phyloP scores from a whole-genome alignment of 2,888 invertebrate genomes.

The Hirtodrosophila cameraria region DNA sequence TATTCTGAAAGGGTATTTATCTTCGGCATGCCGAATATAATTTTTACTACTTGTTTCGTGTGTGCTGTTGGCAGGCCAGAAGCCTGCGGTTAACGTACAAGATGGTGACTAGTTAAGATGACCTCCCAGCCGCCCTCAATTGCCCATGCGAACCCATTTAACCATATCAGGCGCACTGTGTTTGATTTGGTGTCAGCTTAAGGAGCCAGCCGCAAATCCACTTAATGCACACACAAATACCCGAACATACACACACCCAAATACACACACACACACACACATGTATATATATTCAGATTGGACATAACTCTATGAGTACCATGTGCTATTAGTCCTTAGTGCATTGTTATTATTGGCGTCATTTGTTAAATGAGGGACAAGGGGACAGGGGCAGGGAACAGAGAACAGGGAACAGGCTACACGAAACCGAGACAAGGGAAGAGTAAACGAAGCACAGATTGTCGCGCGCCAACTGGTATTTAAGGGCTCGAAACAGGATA shows the following conservation, averaged over 20 bases:
- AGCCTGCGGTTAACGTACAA: conserved; percentile 38
- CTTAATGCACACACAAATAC: conserved; percentile 38
- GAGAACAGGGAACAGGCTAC: no score
- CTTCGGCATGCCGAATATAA: no score
- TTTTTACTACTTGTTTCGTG: no score
- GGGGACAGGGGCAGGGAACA: no score
- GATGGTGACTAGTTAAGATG: conserved; percentile 38
- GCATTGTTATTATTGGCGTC: conserved; percentile 44
- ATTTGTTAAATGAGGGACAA: conserved; percentile 28
- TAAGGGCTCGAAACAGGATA: conserved; percentile 36
- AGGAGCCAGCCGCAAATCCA: conserved; percentile 45
- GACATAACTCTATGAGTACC: conserved; percentile 4
- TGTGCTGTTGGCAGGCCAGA: conserved; percentile 27
- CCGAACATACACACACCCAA: conserved; percentile 5
- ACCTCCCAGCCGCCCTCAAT: not conserved
- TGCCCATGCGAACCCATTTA: not conserved
- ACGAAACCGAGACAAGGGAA: no score
- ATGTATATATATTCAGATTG: not conserved
- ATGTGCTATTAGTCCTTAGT: conserved; percentile 12
- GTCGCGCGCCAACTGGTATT: conserved; percentile 44
- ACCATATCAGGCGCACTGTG: conserved; percentile 33
- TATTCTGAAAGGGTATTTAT: no score
- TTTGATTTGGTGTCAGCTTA: conserved; percentile 66
- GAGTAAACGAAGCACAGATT: conserved; percentile 26
- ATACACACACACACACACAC: not conserved